A percentile compares a stretch with the other conserved stretches of the same genome.
Evolutionary conservation across 2,113 vertebrate species (phyloP).

Genomic region (Pholis gunnellus): DNA sequence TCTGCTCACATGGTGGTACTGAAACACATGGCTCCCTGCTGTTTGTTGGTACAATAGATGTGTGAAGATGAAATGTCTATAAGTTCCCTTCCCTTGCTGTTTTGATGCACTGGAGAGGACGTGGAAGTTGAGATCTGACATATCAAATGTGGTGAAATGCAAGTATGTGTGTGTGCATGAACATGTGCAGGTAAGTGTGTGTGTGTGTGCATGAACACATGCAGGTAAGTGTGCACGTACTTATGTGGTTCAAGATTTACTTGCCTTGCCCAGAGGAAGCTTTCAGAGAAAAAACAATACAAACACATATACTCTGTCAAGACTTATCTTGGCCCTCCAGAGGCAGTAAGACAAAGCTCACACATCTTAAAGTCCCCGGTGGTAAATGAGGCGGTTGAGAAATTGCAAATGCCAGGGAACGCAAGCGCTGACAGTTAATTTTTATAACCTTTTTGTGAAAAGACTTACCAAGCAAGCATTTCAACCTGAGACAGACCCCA

Average conservation of each 20-base stretch:
- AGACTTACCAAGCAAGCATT: conserved; percentile 69
- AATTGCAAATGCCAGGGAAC: conserved; percentile 76
- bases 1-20: conserved; percentile 46
- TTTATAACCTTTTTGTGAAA: conserved; percentile 76
- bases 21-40: conserved; percentile 44
- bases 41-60: conserved; percentile 40
- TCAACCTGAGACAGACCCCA: conserved; percentile 67
- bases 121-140: conserved; percentile 48
- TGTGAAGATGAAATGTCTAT: conserved; percentile 22
- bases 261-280: conserved; percentile 69
- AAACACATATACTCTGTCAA: conserved; percentile 78
- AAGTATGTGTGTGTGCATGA: conserved; percentile 4
- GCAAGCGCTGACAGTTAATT: conserved; percentile 76
- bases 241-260: conserved; percentile 66
- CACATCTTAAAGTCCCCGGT: conserved; percentile 77
- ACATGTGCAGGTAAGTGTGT: conserved; percentile 34
- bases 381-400: conserved; percentile 82
- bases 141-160: conserved; percentile 47
- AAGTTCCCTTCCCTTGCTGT: conserved; percentile 14
- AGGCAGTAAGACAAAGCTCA: conserved; percentile 79
- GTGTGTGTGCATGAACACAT: conserved; percentile 17
- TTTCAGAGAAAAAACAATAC: conserved; percentile 62
- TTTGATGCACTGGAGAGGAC: conserved; percentile 44
- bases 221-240: conserved; percentile 39
- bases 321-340: conserved; percentile 82